Base-by-base conservation (phyloP, 2,113 vertebrate species). In the Phainopepla nitens region DNA sequence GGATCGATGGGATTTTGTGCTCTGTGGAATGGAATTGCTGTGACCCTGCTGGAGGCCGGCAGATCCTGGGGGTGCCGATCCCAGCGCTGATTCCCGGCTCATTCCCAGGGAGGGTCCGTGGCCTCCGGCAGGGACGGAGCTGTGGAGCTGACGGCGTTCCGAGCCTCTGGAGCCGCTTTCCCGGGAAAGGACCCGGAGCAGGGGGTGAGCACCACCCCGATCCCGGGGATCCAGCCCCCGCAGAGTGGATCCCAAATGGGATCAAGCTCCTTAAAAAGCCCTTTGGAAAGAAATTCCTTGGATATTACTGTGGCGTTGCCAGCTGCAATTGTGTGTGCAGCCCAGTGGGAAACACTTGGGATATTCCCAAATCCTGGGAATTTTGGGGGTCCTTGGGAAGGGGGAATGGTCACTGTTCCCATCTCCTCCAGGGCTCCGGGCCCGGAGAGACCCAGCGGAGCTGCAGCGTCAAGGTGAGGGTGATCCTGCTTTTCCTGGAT, bases 391-490 rank as follows among this genome's bases (percentile, higher is more conserved):
- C 9, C 9, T 9, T 9, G 10, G 70, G 9, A 49, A 16, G 23
- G 50, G 22, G 33, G 76, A 35, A 23, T 0, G 10, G 10, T 78
- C 44, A 25, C 27, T 3, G 44, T 22, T 41, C 28, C 35, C 62
- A 53, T 18, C 13, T 9, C 69, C 62, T 15, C 65, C 13, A 35
- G n/a, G 22, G 33, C 21, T 57, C 56, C 1, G 56, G 14, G 33
- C 33, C 21, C 6, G 14, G 82, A 3, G 97, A 98, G 61, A 98
- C 96, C 84, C 98, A 76, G 51, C 79, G 68, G 20, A 97, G 98
- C 93, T 98, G 99, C 90, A 98, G 98, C 77, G 96, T 99, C 85
- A 98, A 98, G 98, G 99, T 99, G 91, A 98, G 97, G 65, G 13
- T 6, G 11, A 7, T 18, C 4, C 1, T 0, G 2, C 36, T 39